Conservation (phyloP, 2,797 vertebrate species). For the Ambastaia sidthimunki region DNA sequence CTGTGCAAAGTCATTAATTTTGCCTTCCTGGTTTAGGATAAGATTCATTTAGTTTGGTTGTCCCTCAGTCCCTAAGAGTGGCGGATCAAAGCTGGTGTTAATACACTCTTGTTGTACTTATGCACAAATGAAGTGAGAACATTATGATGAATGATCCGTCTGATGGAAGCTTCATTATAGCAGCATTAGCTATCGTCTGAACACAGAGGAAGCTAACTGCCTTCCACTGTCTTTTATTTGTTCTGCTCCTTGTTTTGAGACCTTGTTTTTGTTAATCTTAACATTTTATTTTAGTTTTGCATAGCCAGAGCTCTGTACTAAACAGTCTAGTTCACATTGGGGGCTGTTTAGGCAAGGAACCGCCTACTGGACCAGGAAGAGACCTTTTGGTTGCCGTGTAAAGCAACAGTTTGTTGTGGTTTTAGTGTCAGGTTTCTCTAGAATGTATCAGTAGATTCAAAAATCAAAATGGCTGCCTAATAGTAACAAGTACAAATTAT, state of each 20-base stretch:
- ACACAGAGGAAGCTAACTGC: slow-evolving; percentile 15
- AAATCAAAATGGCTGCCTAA: no score
- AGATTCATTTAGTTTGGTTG: slow-evolving; percentile 69
- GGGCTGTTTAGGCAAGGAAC: background rate
- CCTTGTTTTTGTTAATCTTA: slow-evolving; percentile 45
- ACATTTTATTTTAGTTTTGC: background rate
- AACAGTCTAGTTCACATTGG: background rate
- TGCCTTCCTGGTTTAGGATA: slow-evolving; percentile 63
- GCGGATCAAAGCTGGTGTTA: slow-evolving; percentile 57
- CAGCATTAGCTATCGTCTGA: slow-evolving; percentile 58
- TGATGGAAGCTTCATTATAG: slow-evolving; percentile 68
- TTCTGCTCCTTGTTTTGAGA: slow-evolving; percentile 36
- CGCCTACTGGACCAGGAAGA: background rate
- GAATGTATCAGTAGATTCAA: no score
- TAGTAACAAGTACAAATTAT: no score
- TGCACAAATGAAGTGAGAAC: slow-evolving; percentile 62
- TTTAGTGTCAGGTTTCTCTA: no score
- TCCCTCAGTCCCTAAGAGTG: slow-evolving; percentile 55
- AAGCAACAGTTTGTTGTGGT: background rate
- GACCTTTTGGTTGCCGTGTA: background rate
- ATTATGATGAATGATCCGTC: slow-evolving; percentile 70
- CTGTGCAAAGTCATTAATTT: slow-evolving; percentile 63
- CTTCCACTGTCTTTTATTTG: slow-evolving; percentile 58
- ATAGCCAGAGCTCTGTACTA: background rate
- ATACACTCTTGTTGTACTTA: slow-evolving; percentile 63